Percentiles rank a stretch among this genome's conserved stretches.
phyloP scores from a whole-genome alignment of 2,888 invertebrate species.

The Polyommatus icarus region DNA sequence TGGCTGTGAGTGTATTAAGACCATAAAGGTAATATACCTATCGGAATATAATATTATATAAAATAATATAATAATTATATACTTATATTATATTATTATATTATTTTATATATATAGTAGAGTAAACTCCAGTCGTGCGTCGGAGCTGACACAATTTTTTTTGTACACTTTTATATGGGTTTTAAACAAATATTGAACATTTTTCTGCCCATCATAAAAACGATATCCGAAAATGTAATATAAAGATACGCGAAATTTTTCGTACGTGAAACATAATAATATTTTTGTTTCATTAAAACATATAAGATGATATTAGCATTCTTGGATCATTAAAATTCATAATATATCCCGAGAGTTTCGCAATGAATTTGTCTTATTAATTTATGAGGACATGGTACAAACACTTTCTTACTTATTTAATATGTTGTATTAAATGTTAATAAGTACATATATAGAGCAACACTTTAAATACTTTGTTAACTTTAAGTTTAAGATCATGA shows the following conservation, averaged over 20 bases:
- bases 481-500: too few species aligned
- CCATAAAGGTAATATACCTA: too few species aligned
- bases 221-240: not conserved
- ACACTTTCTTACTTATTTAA: not conserved
- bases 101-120: too few species aligned
- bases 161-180: not conserved
- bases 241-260: not conserved
- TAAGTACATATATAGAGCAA: not conserved
- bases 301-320: not conserved
- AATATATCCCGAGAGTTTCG: conserved; percentile 1
- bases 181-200: not conserved
- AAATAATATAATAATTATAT: too few species aligned
- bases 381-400: not conserved
- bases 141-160: too few species aligned
- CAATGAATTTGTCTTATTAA: conserved; percentile 9
- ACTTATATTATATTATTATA: too few species aligned
- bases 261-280: not conserved
- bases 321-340: conserved; percentile 10
- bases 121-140: too few species aligned
- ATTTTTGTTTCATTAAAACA: conserved; percentile 5
- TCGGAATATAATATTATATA: too few species aligned
- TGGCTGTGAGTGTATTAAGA: too few species aligned
- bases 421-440: not conserved
- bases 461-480: not conserved
- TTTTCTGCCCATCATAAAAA: not conserved